These are phyloP conservation scores for Drosophila vallismaia DNA, from an alignment of 2,888 invertebrate genomes.

Conservation along the genomic window DNA sequence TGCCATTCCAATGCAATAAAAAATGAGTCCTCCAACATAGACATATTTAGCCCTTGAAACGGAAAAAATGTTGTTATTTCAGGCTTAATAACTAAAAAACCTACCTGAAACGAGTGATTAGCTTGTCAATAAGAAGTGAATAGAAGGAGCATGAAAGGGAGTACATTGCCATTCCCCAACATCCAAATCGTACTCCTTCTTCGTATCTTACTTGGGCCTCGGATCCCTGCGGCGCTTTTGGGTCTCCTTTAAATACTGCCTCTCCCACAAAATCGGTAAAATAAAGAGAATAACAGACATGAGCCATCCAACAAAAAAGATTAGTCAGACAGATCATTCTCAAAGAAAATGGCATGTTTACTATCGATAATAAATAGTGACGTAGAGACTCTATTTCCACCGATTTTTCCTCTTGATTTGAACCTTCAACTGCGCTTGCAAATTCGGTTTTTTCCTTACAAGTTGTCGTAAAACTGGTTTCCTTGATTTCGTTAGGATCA, in stretches of 20 bases:
- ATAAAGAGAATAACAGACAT: constrained; percentile 97
- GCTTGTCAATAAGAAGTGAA: constrained; percentile 93
- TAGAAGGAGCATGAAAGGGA: constrained; percentile 97
- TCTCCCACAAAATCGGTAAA: constrained; percentile 94
- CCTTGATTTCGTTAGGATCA: not conserved
- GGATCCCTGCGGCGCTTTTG: constrained; percentile 89
- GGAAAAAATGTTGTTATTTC: not conserved
- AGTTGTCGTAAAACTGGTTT: constrained; percentile 4
- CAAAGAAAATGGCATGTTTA: constrained; percentile 95
- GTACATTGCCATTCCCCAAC: constrained; percentile 98
- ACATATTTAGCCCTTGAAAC: constrained; percentile 90
- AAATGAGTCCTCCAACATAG: constrained; percentile 94
- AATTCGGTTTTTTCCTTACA: not conserved
- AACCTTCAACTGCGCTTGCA: constrained; percentile 5
- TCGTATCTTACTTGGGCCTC: constrained; percentile 89
- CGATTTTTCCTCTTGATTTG: constrained; percentile 40
- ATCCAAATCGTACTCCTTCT: constrained; percentile 96
- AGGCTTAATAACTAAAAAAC: constrained; percentile 56
- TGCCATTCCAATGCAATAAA: constrained; percentile 95
- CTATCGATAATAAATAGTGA: constrained; percentile 94
- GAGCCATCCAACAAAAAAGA: constrained; percentile 99
- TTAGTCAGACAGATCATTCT: constrained; percentile 95
- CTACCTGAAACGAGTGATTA: constrained; percentile 90
- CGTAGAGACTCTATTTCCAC: constrained; percentile 85
- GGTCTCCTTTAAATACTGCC: constrained; percentile 83